These are phyloP conservation scores for Miniopterus natalensis DNA, from an alignment of 2,113 vertebrate species.

Conservation along the genomic window DNA sequence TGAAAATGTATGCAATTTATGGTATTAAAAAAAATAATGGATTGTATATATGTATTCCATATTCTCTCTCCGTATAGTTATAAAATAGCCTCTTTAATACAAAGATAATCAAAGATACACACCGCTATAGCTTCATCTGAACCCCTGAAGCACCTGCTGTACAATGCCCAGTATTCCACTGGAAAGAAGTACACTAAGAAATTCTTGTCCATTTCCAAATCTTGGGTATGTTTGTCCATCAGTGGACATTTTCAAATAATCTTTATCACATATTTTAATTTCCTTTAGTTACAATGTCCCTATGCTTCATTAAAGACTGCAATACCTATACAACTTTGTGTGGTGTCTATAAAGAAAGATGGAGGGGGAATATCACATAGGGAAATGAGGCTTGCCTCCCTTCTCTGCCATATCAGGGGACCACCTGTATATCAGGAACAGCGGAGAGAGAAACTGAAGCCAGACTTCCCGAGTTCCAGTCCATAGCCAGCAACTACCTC, in stretches of 20 bases:
- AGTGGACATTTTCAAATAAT: neutral
- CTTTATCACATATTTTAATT: neutral
- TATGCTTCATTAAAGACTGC: neutral
- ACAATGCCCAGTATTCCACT: neutral
- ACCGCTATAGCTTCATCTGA: neutral
- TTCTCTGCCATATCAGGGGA: neutral
- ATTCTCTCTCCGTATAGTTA: neutral
- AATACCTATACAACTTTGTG: neutral
- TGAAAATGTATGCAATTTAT: neutral
- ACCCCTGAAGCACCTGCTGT: neutral
- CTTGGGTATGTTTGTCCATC: neutral
- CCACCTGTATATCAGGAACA: neutral
- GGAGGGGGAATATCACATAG: accelerated
- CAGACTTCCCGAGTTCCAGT: neutral
- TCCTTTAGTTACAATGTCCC: neutral
- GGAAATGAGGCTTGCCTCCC: accelerated
- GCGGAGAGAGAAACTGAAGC: neutral
- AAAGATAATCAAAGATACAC: neutral
- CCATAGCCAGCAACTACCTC: neutral
- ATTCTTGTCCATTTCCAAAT: neutral
- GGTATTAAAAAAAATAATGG: neutral
- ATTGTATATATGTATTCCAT: neutral
- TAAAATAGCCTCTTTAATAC: neutral
- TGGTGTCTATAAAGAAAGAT: neutral
- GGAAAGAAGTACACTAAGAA: neutral